Conservation (phyloP, 2,113 vertebrate genomes). For the Neoarius graeffei region DNA sequence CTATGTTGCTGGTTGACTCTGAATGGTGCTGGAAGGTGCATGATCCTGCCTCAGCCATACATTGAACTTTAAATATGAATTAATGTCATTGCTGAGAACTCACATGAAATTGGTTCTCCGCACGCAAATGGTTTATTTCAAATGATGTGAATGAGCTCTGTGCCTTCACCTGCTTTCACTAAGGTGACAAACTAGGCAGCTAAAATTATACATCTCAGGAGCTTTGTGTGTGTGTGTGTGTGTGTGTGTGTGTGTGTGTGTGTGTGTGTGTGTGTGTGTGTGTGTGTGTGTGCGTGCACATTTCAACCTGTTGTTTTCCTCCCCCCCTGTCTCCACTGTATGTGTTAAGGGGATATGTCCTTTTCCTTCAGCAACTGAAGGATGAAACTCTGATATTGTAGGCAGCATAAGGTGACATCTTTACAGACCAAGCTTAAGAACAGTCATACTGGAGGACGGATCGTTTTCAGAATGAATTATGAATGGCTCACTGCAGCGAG, state of each 20-base stretch:
- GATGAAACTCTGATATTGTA: conserved; percentile 54
- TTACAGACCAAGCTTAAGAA: conserved; percentile 65
- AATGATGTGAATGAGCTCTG: conserved; percentile 58
- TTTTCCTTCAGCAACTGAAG: conserved; percentile 55
- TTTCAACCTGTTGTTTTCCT: conserved; percentile 65
- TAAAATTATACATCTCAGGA: conserved; percentile 53
- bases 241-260: conserved; percentile 15
- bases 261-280: conserved; percentile 12
- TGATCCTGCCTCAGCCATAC: conserved; percentile 60
- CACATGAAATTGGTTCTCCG: conserved; percentile 56
- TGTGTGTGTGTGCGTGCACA: conserved; percentile 17
- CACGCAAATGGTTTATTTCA: conserved; percentile 59
- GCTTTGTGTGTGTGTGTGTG: conserved; percentile 22
- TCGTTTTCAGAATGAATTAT: conserved; percentile 71
- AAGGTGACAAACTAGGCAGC: conserved; percentile 55
- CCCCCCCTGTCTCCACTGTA: conserved; percentile 42
- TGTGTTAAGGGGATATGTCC: conserved; percentile 42
- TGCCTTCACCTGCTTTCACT: conserved; percentile 62
- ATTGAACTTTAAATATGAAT: conserved; percentile 72
- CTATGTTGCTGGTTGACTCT: conserved; percentile 51
- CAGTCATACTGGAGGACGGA: conserved; percentile 61
- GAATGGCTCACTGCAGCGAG: conserved; percentile 69
- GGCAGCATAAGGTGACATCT: conserved; percentile 60
- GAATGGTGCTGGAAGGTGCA: conserved; percentile 52
- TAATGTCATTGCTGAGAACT: conserved; percentile 69